Percentiles rank a stretch among this genome's conserved stretches.
Evolutionary conservation across 1,140 invertebrate genomes (phyloP).

Genomic region (Cydia fagiglandana): DNA sequence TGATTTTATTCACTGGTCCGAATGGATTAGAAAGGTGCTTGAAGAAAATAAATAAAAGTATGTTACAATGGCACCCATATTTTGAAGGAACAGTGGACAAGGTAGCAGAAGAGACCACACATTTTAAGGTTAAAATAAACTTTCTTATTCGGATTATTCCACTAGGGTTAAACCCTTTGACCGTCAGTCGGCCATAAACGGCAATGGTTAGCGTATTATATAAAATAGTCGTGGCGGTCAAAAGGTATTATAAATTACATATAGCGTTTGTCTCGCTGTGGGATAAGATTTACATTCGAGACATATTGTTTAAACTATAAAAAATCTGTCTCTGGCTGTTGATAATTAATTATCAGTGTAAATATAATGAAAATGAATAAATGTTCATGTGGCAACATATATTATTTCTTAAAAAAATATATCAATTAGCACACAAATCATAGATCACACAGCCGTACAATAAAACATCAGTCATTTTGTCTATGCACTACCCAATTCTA

Average conservation of each 20-base stretch:
- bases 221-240: no score
- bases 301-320: not conserved
- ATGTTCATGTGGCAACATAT: constrained; percentile 10
- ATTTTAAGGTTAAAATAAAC: not conserved
- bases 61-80: constrained; percentile 40
- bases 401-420: not conserved
- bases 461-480: constrained; percentile 25
- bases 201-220: no score
- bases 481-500: constrained; percentile 21
- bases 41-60: constrained; percentile 32
- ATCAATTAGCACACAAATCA: constrained; percentile 11
- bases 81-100: constrained; percentile 28
- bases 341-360: not conserved
- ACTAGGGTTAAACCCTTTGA: not conserved
- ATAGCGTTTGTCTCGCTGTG: not conserved
- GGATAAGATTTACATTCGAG: not conserved
- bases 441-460: constrained; percentile 23
- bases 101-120: not conserved
- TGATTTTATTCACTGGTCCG: constrained; percentile 36
- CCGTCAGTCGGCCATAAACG: no score
- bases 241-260: not conserved
- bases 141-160: not conserved
- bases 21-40: constrained; percentile 15
- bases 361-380: not conserved
- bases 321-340: not conserved